Conservation (phyloP, 1,140 invertebrate species). For the Drosophila novamexicana region DNA sequence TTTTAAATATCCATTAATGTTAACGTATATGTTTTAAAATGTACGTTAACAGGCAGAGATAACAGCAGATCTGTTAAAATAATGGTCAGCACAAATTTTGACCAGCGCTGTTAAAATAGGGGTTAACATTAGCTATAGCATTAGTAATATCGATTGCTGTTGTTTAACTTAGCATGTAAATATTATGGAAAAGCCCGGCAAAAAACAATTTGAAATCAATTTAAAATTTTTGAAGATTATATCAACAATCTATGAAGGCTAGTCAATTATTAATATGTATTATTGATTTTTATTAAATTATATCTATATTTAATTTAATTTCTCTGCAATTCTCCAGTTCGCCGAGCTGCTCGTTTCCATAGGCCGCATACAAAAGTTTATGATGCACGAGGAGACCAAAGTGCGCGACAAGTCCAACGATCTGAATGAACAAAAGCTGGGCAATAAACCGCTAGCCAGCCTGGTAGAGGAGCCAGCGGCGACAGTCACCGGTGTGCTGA, state of each 20-base stretch:
- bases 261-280: background rate
- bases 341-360: slow-evolving; percentile 89
- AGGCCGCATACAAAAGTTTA: slow-evolving; percentile 88
- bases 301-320: background rate
- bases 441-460: slow-evolving; percentile 6
- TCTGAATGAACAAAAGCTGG: slow-evolving; percentile 58
- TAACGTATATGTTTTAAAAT: background rate
- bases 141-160: background rate
- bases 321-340: slow-evolving; percentile 84
- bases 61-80: background rate
- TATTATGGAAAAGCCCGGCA: background rate
- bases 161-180: background rate
- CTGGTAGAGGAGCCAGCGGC: slow-evolving; percentile 49
- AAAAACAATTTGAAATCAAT: background rate
- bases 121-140: background rate
- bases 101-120: background rate
- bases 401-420: slow-evolving; percentile 77
- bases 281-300: background rate
- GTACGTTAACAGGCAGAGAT: background rate
- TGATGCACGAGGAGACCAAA: slow-evolving; percentile 88
- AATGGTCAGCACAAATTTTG: background rate
- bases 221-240: background rate
- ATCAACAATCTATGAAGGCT: no score
- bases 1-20: no score
- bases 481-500: slow-evolving; percentile 57